Percentiles rank a stretch among this genome's conserved stretches.
These are phyloP conservation scores for Hirtodrosophila trivittata DNA, from an alignment of 2,888 invertebrate species.

Conservation along the genomic window DNA sequence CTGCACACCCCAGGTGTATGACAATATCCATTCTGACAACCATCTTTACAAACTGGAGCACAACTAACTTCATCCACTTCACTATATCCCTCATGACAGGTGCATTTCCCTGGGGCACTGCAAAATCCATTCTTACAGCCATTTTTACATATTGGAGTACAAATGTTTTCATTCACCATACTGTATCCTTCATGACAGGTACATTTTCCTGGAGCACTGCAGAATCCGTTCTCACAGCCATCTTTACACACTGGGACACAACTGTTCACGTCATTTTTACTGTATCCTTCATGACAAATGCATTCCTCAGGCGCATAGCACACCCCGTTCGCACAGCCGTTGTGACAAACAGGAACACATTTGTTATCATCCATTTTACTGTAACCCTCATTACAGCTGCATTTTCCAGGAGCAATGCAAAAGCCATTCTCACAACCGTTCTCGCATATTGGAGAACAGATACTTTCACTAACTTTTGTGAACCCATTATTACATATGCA, in stretches of 20 bases:
- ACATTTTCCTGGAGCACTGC: conserved; percentile 33
- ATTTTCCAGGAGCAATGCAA: conserved; percentile 10
- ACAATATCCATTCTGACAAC: conserved; percentile 47
- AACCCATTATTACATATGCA: background rate
- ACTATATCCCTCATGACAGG: background rate
- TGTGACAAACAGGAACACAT: background rate
- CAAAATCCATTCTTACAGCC: conserved; percentile 61
- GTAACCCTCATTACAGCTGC: conserved; percentile 8
- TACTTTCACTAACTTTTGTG: conserved; percentile 1
- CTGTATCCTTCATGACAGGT: conserved; percentile 14
- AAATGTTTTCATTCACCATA: background rate
- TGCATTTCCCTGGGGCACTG: conserved; percentile 32
- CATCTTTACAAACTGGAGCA: conserved; percentile 70
- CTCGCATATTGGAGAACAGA: conserved; percentile 55
- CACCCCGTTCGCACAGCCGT: background rate
- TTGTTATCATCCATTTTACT: conserved; percentile 12
- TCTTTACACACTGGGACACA: conserved; percentile 70
- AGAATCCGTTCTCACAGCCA: conserved; percentile 44
- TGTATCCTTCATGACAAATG: conserved; percentile 1
- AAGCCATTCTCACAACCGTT: conserved; percentile 81
- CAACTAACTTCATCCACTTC: background rate
- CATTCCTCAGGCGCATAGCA: background rate
- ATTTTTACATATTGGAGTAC: conserved; percentile 51
- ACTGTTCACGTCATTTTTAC: conserved; percentile 10
- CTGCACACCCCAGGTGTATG: conserved; percentile 30